Evolutionary conservation across 1,140 invertebrate genomes (phyloP).

Genomic region (Dreissena polymorpha): DNA sequence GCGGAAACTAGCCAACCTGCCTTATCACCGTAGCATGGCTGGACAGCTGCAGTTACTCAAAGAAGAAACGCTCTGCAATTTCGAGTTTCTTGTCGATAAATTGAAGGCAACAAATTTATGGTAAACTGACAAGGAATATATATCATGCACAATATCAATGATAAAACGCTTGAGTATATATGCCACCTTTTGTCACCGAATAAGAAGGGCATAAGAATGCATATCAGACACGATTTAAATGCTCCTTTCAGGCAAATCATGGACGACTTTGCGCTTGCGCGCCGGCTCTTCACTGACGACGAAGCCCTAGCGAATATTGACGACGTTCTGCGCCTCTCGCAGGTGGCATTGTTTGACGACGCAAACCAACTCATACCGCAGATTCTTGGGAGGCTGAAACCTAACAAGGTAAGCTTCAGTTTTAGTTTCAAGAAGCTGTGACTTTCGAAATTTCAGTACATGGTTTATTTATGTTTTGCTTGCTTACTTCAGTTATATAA

Average conservation of each 20-base stretch:
- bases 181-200: no score
- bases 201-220: no score
- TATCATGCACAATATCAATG: no score
- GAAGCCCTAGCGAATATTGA: constrained; percentile 44
- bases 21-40: constrained; percentile 88
- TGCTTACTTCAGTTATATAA: no score
- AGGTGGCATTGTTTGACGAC: constrained; percentile 56
- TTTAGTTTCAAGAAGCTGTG: background rate
- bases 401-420: constrained; percentile 35
- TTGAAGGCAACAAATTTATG: constrained; percentile 79
- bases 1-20: constrained; percentile 89
- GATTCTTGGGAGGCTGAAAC: constrained; percentile 46
- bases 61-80: constrained; percentile 96
- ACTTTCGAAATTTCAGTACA: background rate
- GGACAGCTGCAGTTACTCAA: constrained; percentile 94
- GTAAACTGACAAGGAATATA: constrained; percentile 37
- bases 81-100: constrained; percentile 97
- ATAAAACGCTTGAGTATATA: no score
- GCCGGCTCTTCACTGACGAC: constrained; percentile 51
- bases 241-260: constrained; percentile 41
- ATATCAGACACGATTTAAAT: no score
- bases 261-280: constrained; percentile 55
- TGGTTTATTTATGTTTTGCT: no score
- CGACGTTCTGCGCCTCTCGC: constrained; percentile 56
- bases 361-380: constrained; percentile 50